Evolutionary conservation across 2,113 vertebrate genomes (phyloP).

Genomic region (Haemorhous mexicanus): DNA sequence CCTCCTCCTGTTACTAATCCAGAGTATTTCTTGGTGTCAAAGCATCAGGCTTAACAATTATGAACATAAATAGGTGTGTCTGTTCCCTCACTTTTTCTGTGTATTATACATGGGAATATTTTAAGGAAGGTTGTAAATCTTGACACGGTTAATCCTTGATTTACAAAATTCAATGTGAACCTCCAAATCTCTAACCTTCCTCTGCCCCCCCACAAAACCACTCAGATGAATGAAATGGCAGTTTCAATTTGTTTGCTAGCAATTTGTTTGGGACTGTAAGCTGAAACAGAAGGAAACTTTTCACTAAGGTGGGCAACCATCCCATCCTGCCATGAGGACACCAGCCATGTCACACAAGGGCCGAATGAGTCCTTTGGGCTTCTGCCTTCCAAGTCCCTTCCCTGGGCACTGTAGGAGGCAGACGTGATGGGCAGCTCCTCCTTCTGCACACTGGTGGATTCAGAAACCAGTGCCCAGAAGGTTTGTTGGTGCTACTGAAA

Average conservation of each 20-base stretch:
- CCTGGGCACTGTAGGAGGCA: not conserved
- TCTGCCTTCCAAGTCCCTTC: not conserved
- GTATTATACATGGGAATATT: not conserved
- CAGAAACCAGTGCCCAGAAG: not conserved
- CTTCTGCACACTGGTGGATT: not conserved
- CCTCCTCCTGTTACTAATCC: not conserved
- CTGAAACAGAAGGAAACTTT: not conserved
- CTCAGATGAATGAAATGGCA: not conserved
- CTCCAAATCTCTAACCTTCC: not conserved
- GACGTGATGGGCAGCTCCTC: not conserved
- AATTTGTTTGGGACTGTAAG: not conserved
- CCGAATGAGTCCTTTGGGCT: not conserved
- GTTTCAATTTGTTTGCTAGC: not conserved
- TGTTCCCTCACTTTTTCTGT: not conserved
- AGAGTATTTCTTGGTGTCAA: not conserved
- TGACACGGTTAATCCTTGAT: not conserved
- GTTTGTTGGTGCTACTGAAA: not conserved
- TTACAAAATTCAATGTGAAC: not conserved
- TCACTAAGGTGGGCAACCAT: rapidly evolving
- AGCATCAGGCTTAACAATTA: not conserved
- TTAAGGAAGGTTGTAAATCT: not conserved
- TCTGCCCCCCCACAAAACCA: not conserved
- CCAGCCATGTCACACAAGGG: not conserved
- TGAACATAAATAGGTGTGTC: not conserved
- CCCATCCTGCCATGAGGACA: not conserved